Evolutionary conservation across 2,888 invertebrate species (phyloP).

Genomic region (Rhaphigaster nebulosa): DNA sequence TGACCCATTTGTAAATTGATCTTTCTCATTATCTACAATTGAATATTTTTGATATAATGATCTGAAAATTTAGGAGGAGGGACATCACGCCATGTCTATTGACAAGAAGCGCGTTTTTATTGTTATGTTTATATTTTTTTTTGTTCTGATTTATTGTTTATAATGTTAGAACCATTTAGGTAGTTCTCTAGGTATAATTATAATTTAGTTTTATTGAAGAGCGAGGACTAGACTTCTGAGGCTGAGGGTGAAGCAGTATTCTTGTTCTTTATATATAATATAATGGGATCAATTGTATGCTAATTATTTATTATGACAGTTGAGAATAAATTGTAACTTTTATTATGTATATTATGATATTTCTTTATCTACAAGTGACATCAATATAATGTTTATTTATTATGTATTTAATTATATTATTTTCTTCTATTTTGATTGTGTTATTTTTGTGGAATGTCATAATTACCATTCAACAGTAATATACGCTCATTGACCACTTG

Average conservation of each 20-base stretch:
- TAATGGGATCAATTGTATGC: background rate
- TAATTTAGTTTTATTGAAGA: background rate
- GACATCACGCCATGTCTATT: background rate
- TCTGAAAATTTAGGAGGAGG: background rate
- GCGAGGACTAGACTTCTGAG: background rate
- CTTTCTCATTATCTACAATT: background rate
- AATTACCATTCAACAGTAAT: too few species aligned
- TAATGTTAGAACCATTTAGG: background rate
- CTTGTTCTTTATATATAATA: conserved; percentile 2
- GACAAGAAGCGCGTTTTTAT: background rate
- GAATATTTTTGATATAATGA: conserved; percentile 22
- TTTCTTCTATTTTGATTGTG: background rate
- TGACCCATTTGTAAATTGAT: background rate
- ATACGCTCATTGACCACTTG: too few species aligned
- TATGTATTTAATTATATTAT: conserved; percentile 37
- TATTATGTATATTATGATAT: conserved; percentile 15
- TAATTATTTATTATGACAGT: conserved; percentile 4
- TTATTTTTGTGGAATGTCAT: background rate
- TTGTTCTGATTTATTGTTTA: background rate
- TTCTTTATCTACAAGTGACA: background rate
- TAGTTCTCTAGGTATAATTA: background rate
- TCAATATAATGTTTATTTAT: conserved; percentile 22
- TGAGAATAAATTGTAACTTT: conserved; percentile 7
- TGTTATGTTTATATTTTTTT: background rate
- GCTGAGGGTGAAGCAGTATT: background rate